These are phyloP conservation scores for Pluvialis apricaria DNA, from an alignment of 2,113 vertebrate genomes.

Conservation along the genomic window DNA sequence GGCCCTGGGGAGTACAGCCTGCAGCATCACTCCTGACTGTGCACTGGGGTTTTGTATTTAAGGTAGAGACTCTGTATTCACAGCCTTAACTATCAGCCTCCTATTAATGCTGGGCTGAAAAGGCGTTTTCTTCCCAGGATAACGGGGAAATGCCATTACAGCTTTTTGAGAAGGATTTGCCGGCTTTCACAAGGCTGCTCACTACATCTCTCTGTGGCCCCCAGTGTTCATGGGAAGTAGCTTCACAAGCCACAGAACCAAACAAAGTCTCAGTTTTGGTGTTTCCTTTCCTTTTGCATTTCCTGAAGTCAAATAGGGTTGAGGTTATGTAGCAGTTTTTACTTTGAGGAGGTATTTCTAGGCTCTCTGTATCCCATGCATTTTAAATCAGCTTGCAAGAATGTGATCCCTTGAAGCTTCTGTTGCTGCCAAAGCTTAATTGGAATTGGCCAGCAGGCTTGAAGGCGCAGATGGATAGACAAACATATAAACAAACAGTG, in stretches of 20 bases:
- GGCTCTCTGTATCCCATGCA: not conserved
- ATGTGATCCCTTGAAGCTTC: not conserved
- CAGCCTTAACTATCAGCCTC: not conserved
- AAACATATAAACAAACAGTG: not conserved
- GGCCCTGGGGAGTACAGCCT: not conserved
- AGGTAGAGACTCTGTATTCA: rapidly evolving
- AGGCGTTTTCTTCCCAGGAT: not conserved
- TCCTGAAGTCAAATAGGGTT: not conserved
- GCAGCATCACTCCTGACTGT: rapidly evolving
- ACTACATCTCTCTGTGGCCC: not conserved
- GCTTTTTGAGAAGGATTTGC: not conserved
- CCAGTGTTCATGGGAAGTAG: not conserved
- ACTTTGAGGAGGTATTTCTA: not conserved
- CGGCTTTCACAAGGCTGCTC: not conserved
- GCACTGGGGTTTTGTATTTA: rapidly evolving
- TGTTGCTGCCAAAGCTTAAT: not conserved
- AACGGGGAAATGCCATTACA: not conserved
- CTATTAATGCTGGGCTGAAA: not conserved
- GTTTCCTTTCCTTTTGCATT: not conserved
- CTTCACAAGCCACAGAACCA: not conserved
- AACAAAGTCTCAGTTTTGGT: not conserved
- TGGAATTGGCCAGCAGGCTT: not conserved
- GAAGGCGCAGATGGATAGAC: not conserved
- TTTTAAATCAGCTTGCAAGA: not conserved
- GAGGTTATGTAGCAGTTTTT: not conserved